Evolutionary conservation across 2,113 vertebrate genomes (phyloP).

Genomic region (Brachionichthys hirsutus): DNA sequence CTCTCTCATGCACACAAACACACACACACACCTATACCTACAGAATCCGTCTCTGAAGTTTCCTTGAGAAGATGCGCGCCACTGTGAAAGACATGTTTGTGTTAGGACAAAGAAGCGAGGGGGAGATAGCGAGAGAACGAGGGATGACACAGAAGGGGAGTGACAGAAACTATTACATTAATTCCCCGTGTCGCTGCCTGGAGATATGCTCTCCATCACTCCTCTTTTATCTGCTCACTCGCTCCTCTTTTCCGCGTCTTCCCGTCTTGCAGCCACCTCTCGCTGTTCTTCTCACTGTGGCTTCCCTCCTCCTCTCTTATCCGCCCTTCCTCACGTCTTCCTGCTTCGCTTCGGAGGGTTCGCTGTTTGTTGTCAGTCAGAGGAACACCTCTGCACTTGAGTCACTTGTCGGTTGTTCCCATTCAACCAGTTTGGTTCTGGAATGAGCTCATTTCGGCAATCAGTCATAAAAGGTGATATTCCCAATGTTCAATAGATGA

Average conservation of each 20-base stretch:
- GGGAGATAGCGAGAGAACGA: slow-evolving; percentile 40
- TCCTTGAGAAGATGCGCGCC: slow-evolving; percentile 45
- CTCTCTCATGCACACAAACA: no score
- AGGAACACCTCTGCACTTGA: neutral
- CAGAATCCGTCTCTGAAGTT: slow-evolving; percentile 41
- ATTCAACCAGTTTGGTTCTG: neutral
- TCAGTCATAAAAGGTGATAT: neutral
- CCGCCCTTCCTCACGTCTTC: slow-evolving; percentile 3
- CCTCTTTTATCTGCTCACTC: slow-evolving; percentile 56
- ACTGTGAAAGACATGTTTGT: slow-evolving; percentile 49
- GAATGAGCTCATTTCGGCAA: slow-evolving; percentile 2
- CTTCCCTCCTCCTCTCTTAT: slow-evolving; percentile 32
- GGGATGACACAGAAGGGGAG: slow-evolving; percentile 52
- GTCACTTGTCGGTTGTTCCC: slow-evolving; percentile 13
- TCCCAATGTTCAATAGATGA: neutral
- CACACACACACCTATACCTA: slow-evolving; percentile 3
- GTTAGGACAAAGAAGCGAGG: slow-evolving; percentile 50
- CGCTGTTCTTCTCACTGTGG: no score
- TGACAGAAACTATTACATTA: slow-evolving; percentile 69
- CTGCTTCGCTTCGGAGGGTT: slow-evolving; percentile 26
- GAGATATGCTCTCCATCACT: slow-evolving; percentile 61
- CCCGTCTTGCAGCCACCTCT: slow-evolving; percentile 29
- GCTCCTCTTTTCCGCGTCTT: slow-evolving; percentile 38
- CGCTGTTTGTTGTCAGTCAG: slow-evolving; percentile 29
- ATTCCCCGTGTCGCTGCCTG: slow-evolving; percentile 56